Conservation (phyloP, 2,797 vertebrate species). For the Crax fasciolata region DNA sequence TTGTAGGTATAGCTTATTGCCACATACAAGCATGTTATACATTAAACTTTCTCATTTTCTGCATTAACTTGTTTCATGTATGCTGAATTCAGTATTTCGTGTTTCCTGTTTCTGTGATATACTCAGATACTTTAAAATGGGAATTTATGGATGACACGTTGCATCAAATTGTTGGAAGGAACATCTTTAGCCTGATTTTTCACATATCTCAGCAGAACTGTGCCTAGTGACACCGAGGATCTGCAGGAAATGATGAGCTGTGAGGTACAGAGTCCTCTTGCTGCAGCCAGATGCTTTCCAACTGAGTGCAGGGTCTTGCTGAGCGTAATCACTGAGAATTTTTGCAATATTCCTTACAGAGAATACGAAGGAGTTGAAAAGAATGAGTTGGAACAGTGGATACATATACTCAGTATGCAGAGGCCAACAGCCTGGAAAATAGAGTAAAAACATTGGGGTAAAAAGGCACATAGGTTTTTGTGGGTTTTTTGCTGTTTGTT, state of each 20-base stretch:
- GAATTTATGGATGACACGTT: background rate
- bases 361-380: background rate
- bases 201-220: background rate
- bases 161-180: background rate
- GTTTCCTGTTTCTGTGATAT: background rate
- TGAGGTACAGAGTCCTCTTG: background rate
- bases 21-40: too few species aligned
- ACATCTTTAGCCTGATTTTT: background rate
- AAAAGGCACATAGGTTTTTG: background rate
- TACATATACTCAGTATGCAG: background rate
- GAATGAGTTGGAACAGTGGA: background rate
- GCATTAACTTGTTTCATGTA: accelerated
- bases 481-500: background rate
- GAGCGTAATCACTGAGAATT: background rate
- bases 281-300: background rate
- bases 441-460: background rate
- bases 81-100: background rate
- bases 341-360: background rate
- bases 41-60: background rate
- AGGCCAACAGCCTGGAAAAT: background rate
- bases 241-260: background rate
- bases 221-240: background rate
- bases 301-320: accelerated
- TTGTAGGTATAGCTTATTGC: background rate
- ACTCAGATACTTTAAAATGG: background rate